Evolutionary conservation across 2,797 vertebrate species (phyloP).

Genomic region (Cottoperca gobio): DNA sequence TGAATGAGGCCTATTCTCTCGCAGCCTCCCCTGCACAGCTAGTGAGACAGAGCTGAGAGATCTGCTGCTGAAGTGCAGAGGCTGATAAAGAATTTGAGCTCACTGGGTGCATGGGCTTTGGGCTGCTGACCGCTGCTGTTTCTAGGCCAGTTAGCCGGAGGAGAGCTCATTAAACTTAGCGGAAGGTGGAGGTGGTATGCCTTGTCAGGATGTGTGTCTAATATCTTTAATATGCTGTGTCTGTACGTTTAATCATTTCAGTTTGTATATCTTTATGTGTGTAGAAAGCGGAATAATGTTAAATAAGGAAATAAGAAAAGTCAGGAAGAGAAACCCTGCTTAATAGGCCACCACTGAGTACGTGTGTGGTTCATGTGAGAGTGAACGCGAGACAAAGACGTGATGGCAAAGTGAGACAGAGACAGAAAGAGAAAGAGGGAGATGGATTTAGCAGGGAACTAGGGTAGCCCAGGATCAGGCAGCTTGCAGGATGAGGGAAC

Average conservation of each 20-base stretch:
- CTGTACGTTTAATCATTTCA: constrained; percentile 28
- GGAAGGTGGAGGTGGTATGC: constrained; percentile 58
- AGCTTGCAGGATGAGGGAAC: constrained; percentile 72
- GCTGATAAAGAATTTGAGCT: constrained; percentile 66
- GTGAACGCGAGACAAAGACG: constrained; percentile 40
- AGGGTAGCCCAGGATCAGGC: constrained; percentile 74
- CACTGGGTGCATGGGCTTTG: constrained; percentile 56
- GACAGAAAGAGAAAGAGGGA: constrained; percentile 47
- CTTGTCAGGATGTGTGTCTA: constrained; percentile 46
- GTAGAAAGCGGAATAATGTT: constrained; percentile 4
- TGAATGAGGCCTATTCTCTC: constrained; percentile 54
- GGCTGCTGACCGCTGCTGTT: constrained; percentile 70
- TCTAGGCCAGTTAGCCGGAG: constrained; percentile 59
- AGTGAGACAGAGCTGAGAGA: constrained; percentile 54
- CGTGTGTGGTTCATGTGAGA: constrained; percentile 58
- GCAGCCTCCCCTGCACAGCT: constrained; percentile 35
- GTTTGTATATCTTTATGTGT: constrained; percentile 4
- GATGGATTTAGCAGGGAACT: constrained; percentile 78
- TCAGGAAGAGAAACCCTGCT: constrained; percentile 56
- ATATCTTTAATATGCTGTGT: constrained; percentile 17
- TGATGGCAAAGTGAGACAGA: constrained; percentile 23
- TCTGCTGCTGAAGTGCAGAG: constrained; percentile 49
- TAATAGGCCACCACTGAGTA: constrained; percentile 64
- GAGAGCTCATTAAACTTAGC: constrained; percentile 70
- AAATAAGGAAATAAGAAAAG: constrained; percentile 34